These are phyloP conservation scores for Drosophila ohnishii DNA, from an alignment of 1,140 invertebrate genomes.

Conservation along the genomic window DNA sequence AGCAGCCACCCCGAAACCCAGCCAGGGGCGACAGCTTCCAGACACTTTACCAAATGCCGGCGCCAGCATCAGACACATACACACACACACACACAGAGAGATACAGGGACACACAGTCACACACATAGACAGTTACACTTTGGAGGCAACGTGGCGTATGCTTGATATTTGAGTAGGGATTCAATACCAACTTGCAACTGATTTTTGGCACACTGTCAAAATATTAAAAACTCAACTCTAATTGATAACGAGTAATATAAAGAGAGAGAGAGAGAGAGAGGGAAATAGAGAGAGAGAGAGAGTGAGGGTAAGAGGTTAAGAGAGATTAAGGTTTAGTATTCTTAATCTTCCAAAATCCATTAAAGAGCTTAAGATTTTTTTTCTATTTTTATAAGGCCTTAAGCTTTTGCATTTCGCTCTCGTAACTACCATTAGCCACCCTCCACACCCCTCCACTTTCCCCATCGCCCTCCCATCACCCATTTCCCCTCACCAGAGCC, in stretches of 20 bases:
- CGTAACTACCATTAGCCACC: conserved; percentile 1
- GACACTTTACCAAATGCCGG: conserved; percentile 63
- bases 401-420: conserved; percentile 8
- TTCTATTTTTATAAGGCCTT: conserved; percentile 18
- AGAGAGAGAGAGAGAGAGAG: no score
- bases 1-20: neutral
- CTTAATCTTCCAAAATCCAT: neutral
- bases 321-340: neutral
- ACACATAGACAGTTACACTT: conserved; percentile 3
- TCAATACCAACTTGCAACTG: conserved; percentile 29
- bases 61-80: conserved; percentile 50
- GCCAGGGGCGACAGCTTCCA: conserved; percentile 54
- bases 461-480: neutral
- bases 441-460: neutral
- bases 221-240: conserved; percentile 36
- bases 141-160: conserved; percentile 52
- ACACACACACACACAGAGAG: conserved; percentile 3
- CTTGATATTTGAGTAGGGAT: conserved; percentile 52
- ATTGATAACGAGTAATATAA: conserved; percentile 5
- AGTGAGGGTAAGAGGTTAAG: no score
- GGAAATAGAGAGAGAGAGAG: no score
- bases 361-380: conserved; percentile 17
- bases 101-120: neutral
- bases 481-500: neutral
- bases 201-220: conserved; percentile 50